Conservation (phyloP, 2,113 vertebrate species). For the Rhinopomastus cyanomelas region DNA sequence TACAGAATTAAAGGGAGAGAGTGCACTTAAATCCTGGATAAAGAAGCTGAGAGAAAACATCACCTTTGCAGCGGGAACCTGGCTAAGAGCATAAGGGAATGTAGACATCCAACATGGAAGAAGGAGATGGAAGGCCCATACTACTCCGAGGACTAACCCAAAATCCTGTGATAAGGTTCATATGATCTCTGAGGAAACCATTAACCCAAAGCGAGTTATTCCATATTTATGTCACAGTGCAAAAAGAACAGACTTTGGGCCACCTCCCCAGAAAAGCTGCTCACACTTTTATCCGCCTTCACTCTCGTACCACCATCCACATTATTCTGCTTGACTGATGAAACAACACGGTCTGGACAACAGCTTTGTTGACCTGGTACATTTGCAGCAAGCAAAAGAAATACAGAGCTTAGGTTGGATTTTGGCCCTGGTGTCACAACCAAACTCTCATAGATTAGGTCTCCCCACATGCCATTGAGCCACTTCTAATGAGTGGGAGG, state of each 20-base stretch:
- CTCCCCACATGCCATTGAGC: not conserved
- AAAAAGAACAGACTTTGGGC: not conserved
- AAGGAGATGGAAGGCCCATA: not conserved
- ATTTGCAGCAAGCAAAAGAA: not conserved
- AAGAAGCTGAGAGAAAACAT: not conserved
- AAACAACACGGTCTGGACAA: not conserved
- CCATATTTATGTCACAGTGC: not conserved
- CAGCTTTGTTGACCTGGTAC: not conserved
- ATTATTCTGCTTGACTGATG: not conserved
- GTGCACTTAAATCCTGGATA: not conserved
- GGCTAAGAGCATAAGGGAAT: not conserved
- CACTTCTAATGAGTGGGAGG: not conserved
- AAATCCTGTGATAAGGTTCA: not conserved
- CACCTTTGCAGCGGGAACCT: not conserved
- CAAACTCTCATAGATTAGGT: accelerated
- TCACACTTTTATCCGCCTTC: not conserved
- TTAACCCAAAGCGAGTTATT: not conserved
- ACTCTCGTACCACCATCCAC: not conserved
- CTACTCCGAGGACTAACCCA: not conserved
- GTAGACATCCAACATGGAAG: not conserved
- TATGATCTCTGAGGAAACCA: not conserved
- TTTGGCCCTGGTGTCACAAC: not conserved
- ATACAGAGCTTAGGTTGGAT: not conserved
- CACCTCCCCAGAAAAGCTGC: not conserved
- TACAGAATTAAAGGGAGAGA: not conserved